Percentiles rank a stretch among this genome's conserved stretches.
Conservation (phyloP, 2,797 vertebrate genomes). For the Dallia pectoralis region DNA sequence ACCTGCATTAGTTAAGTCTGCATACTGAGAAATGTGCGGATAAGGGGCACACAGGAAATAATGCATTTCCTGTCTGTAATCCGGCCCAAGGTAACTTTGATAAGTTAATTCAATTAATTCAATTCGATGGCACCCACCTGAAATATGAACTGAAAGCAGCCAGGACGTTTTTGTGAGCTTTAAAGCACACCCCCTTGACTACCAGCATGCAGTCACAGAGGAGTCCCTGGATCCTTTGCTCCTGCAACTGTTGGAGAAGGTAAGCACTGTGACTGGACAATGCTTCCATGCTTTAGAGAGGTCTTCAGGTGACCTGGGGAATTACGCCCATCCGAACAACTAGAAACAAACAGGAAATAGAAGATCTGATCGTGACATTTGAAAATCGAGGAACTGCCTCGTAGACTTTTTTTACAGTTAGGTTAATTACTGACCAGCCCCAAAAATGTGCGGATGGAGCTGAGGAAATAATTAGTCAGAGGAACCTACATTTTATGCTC, state of each 20-base stretch:
- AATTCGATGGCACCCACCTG: conserved; percentile 75
- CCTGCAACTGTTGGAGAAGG: conserved; percentile 95
- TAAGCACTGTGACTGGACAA: conserved; percentile 91
- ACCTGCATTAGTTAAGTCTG: too few relatives aligned
- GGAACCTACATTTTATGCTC: too few relatives aligned
- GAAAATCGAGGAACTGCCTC: too few relatives aligned
- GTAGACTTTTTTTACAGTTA: too few relatives aligned
- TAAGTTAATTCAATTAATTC: too few relatives aligned
- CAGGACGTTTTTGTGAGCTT: conserved; percentile 98
- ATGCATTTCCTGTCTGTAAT: too few relatives aligned
- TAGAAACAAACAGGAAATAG: conserved; percentile 17
- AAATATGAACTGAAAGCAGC: conserved; percentile 97
- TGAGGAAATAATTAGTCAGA: too few relatives aligned
- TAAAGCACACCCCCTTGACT: conserved; percentile 96
- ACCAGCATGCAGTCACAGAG: conserved; percentile 97
- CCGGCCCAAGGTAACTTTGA: too few relatives aligned
- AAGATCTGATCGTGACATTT: background rate
- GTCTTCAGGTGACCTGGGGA: conserved; percentile 18
- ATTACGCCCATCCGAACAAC: conserved; percentile 32
- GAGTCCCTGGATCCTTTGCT: conserved; percentile 95
- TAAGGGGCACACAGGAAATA: too few relatives aligned
- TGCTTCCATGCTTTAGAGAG: conserved; percentile 80
- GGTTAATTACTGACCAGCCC: too few relatives aligned
- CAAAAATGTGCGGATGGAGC: too few relatives aligned
- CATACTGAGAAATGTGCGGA: too few relatives aligned